Percentiles rank a stretch among this genome's conserved stretches.
These are phyloP conservation scores for Pipra filicauda DNA, from an alignment of 2,113 vertebrate species.

Conservation along the genomic window DNA sequence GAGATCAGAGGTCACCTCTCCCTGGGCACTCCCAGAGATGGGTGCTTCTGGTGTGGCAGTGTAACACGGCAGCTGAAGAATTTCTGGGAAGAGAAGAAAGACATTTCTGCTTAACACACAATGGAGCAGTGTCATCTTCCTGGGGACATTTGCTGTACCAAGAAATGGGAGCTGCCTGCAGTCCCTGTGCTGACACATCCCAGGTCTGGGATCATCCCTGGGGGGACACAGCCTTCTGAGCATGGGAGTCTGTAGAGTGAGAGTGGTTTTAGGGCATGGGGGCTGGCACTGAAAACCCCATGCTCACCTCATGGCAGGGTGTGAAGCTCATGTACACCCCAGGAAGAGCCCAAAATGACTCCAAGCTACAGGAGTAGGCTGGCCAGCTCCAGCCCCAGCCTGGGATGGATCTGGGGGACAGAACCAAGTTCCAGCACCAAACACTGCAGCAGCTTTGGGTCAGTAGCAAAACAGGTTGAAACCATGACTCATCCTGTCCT, in stretches of 20 bases:
- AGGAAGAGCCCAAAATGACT: background rate
- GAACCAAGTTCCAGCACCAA: background rate
- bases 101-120: background rate
- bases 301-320: background rate
- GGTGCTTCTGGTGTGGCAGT: background rate
- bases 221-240: background rate
- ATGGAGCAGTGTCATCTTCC: rapidly evolving
- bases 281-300: background rate
- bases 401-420: background rate
- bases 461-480: background rate
- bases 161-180: background rate
- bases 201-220: background rate
- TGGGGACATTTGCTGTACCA: background rate
- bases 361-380: rapidly evolving
- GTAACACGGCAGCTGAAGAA: background rate
- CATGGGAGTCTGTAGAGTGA: background rate
- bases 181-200: background rate
- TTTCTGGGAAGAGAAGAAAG: background rate
- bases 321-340: rapidly evolving
- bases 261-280: background rate
- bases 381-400: background rate
- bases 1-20: background rate
- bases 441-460: too few relatives aligned
- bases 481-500: background rate
- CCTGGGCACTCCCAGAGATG: background rate